Evolutionary conservation across 2,888 invertebrate genomes (phyloP).

Genomic region (Dusona sp.): DNA sequence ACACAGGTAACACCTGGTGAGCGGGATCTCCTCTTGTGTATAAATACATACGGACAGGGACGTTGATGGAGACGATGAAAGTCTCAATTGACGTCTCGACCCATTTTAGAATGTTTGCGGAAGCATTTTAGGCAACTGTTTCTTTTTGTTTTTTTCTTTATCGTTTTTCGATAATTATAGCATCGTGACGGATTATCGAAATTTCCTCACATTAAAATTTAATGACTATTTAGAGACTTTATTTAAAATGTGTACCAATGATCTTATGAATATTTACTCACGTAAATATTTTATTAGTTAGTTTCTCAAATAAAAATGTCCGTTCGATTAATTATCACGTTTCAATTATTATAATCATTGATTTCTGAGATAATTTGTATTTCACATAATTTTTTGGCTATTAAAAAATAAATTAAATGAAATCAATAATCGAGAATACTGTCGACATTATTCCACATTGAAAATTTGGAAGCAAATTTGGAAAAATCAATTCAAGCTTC

Average conservation of each 20-base stretch:
- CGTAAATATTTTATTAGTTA: not conserved
- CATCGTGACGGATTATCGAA: not conserved
- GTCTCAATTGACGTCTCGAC: not conserved
- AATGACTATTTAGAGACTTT: not conserved
- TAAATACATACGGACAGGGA: not conserved
- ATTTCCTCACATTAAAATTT: not conserved
- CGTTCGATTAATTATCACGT: not conserved
- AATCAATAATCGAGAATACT: not conserved
- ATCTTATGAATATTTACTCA: not conserved
- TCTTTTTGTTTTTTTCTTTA: no score
- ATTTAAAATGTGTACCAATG: not conserved
- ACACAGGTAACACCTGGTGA: constrained; percentile 62
- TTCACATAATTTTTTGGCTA: not conserved
- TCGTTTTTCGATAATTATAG: not conserved
- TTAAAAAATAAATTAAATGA: not conserved
- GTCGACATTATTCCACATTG: not conserved
- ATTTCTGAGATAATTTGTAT: not conserved
- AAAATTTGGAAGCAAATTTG: no score
- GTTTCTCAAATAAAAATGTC: no score
- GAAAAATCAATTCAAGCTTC: no score
- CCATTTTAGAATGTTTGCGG: not conserved
- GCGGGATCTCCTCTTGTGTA: constrained; percentile 21
- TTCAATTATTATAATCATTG: not conserved
- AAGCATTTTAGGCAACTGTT: not conserved
- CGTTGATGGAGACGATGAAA: not conserved